A percentile compares a stretch with the other conserved stretches of the same genome.
Conservation (phyloP, 2,797 vertebrate species). For the Pseudochirops cupreus region DNA sequence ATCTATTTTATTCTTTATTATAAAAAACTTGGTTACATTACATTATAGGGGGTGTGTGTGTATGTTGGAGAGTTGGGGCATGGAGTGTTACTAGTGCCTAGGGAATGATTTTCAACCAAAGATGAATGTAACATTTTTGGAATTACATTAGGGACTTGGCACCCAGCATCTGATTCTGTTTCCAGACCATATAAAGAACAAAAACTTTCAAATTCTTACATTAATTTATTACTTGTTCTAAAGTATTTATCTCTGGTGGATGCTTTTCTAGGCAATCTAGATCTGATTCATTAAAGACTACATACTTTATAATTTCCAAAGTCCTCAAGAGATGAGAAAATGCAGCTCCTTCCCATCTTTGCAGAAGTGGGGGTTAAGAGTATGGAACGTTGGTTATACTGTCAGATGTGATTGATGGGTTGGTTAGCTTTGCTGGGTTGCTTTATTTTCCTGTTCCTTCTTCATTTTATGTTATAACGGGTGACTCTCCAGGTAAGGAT, state of each 20-base stretch:
- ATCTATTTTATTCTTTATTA: not conserved
- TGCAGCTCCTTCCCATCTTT: not conserved
- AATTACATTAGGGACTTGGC: not conserved
- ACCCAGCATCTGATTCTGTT: not conserved
- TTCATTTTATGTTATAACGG: not conserved
- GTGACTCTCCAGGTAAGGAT: not conserved
- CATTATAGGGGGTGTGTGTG: not conserved
- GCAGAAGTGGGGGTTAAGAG: not conserved
- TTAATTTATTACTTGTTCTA: not conserved
- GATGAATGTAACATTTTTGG: not conserved
- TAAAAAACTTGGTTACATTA: not conserved
- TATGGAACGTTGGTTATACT: not conserved
- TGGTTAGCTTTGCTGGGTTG: not conserved
- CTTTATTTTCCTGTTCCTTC: not conserved
- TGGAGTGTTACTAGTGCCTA: not conserved
- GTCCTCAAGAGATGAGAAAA: not conserved
- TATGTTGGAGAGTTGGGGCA: not conserved
- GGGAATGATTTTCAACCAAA: constrained; percentile 1
- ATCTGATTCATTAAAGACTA: constrained; percentile 43
- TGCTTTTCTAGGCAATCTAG: constrained; percentile 40
- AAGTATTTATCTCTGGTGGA: constrained; percentile 26
- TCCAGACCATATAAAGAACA: constrained; percentile 43
- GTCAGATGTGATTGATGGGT: not conserved
- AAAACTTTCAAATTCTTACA: constrained; percentile 37
- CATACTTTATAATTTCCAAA: constrained; percentile 54